Evolutionary conservation across 1,140 invertebrate genomes (phyloP), one percentile per base, ranked within the genome.

Genomic region (Lamellibrachia luymesi): DNA sequence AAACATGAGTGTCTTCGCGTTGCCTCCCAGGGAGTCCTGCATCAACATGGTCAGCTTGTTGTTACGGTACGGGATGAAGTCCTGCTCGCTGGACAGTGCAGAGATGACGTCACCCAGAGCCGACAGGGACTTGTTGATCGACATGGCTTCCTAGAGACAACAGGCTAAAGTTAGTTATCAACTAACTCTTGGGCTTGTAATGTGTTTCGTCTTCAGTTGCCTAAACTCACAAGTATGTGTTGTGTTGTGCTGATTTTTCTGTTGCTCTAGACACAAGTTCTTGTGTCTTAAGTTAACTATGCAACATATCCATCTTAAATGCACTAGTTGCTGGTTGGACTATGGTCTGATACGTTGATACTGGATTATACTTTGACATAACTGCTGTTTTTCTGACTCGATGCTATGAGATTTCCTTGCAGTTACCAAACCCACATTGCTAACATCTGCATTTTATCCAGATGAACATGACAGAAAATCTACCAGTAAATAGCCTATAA

Each of bases 111-210:
- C 97, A 50, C 97, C 97, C 0, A 98, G 96, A 0, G 97, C 97
- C 0, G 97, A 97, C 1, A 98, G 95, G 10, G 98, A 98, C 94
- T 98, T 97, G 95, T 99, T 99, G 92, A 99, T 99, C 91, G 97
- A 97, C 38, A 97, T 97, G n/a, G 98, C 98, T 96, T 99, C 98
- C 96, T 99, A n/a, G 90, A 50, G 50, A 91, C 13, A n/a, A n/a
- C 17, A 6, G 13, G 64, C 25, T 80, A 10, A 80, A 56, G 4
- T 80, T 80, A 80, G 64, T 80, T 10, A 80, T 38, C 64, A 6
- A 80, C 52, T 56, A 13, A 7, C 52, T 56, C 52, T 38, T 38
- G 38, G 38, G 13, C 64, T 80, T 80, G 64, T 8, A 22, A 80
- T 80, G 64, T 38, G 38, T 38, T 38, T 38, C 38, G 38, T 38